These are phyloP conservation scores for Chrysodeixis includens DNA, from an alignment of 2,888 invertebrate genomes.

Conservation along the genomic window DNA sequence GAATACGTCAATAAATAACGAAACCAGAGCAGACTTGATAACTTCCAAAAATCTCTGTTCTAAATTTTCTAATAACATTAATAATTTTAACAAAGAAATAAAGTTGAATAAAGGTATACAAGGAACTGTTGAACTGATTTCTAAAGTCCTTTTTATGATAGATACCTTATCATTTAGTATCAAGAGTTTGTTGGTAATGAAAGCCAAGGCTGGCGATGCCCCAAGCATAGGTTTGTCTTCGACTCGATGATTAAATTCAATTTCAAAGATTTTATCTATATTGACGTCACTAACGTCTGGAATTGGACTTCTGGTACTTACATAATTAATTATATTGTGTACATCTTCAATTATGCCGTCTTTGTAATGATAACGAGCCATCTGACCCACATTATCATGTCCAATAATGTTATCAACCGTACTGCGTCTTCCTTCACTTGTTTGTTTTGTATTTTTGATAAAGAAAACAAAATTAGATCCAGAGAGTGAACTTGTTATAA, in stretches of 20 bases:
- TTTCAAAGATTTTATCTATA: not conserved
- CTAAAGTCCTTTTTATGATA: too few relatives aligned
- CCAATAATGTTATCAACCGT: conserved; percentile 32
- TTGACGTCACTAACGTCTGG: conserved; percentile 8
- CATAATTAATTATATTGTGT: conserved; percentile 20
- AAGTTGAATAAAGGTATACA: too few relatives aligned
- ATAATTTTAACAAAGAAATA: too few relatives aligned
- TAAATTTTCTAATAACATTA: too few relatives aligned
- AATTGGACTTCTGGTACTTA: conserved; percentile 11
- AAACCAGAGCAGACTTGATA: too few relatives aligned
- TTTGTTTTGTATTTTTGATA: not conserved
- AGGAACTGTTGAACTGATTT: too few relatives aligned
- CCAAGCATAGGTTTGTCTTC: too few relatives aligned
- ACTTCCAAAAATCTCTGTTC: too few relatives aligned
- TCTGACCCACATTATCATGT: conserved; percentile 29
- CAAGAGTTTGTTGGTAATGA: too few relatives aligned
- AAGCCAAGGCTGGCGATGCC: too few relatives aligned
- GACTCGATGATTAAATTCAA: not conserved
- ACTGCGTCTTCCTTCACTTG: conserved; percentile 12
- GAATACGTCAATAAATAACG: not conserved
- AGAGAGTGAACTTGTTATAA: not conserved
- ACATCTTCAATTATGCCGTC: conserved; percentile 22
- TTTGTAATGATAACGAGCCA: conserved; percentile 26
- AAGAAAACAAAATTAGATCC: conserved; percentile 1
- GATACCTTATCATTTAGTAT: too few relatives aligned